Conservation (phyloP, 2,113 vertebrate genomes). For the Gnathonemus echidnorhynchus region DNA sequence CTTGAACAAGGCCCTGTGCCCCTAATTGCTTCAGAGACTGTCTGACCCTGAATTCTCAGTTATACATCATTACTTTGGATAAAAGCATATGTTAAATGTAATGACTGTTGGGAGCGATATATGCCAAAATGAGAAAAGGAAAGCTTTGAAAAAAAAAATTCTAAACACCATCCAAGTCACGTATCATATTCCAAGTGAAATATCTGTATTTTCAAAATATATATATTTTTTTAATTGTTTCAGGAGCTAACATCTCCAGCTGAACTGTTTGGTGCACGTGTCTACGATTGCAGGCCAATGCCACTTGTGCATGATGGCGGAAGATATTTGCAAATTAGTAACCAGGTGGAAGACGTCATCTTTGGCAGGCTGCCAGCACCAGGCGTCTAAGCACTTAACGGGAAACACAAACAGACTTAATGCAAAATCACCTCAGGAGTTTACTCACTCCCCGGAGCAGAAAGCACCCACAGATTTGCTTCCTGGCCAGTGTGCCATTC, state of each 20-base stretch:
- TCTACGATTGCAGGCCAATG: background rate
- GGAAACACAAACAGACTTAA: background rate
- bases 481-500: constrained; percentile 25
- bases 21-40: background rate
- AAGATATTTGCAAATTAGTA: background rate
- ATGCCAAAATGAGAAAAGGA: background rate
- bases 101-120: background rate
- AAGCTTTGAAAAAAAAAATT: background rate
- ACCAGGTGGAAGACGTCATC: background rate
- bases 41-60: background rate
- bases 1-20: background rate
- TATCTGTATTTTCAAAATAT: background rate
- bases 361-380: background rate
- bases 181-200: background rate
- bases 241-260: background rate
- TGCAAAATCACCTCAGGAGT: background rate
- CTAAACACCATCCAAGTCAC: background rate
- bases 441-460: constrained; percentile 13
- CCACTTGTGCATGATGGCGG: background rate
- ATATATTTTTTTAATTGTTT: background rate
- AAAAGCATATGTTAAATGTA: background rate
- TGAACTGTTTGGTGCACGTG: background rate
- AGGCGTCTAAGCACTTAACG: background rate
- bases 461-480: constrained; percentile 19
- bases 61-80: background rate